Evolutionary conservation across 1,140 invertebrate genomes (phyloP), one percentile per base, ranked within the genome.

Genomic region (Euglossa dilemma): DNA sequence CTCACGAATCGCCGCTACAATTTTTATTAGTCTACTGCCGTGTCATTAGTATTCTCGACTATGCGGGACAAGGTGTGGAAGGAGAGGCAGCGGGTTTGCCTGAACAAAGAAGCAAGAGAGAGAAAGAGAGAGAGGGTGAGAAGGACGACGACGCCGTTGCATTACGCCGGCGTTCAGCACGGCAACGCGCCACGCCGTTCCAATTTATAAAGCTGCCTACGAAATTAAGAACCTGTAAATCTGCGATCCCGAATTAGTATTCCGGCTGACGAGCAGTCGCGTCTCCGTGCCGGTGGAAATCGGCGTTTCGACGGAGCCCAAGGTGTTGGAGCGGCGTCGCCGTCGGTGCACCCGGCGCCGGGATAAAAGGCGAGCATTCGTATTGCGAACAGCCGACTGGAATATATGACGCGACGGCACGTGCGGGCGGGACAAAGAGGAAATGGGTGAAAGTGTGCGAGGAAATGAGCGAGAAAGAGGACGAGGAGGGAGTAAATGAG

Each of bases 171-270:
- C 66, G 79, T 67, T 67, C 71, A 73, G 52, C 43, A 54, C 91
- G 89, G 87, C 88, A 85, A 85, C 84, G 61, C 79, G 71, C 52
- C 79, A 74, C 59, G 79, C 57, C 83, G 86, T 87, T 77, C 56
- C 86, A 91, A 92, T 91, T 92, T 93, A 92, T 93, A 89, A 82
- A 93, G 90, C 91, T 84, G 83, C 85, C 83, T 74, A 80, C 88
- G 90, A 93, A 93, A 93, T 93, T 92, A 92, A 93, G 91, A 92
- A 93, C 88, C 92, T 92, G 92, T 91, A 92, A 92, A 92, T 93
- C 91, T 91, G 91, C 91, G 89, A 92, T 92, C 85, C 89, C 89
- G 92, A 93, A 93, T 93, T 93, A 93, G 92, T 93, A 93, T 93
- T 92, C 92, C 87, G 84, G 74, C 88, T 90, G 91, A 92, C 91